Base-by-base conservation (phyloP, 2,888 invertebrate genomes). In the Archips crataeganus region DNA sequence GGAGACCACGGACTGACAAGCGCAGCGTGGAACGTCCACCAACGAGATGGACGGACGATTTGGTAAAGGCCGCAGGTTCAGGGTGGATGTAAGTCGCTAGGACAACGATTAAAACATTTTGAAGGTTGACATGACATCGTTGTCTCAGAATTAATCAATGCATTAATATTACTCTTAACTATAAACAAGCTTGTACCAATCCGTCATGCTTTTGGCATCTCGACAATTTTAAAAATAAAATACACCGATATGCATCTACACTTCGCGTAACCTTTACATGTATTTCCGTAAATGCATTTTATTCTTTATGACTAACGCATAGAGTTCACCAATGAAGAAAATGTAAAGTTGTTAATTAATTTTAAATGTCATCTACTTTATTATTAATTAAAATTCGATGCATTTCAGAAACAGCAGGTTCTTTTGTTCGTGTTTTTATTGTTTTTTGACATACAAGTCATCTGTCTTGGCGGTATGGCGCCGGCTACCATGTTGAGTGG, bases 331-430 rank as follows among this genome's bases (percentile, higher is more conserved):
- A 2, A 54, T 10, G 23, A 15, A 1, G 39, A n/a, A 23, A 0
- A 2, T 59, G 34, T 51, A 15, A 59, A 59, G 63, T 59, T 63
- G 39, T 69, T 54, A 73, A 73, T 70, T 65, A 60, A 65, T 74
- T 54, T 23, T 39, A 51, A 74, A 74, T 69, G 69, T 60, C 70
- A 74, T 60, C 45, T 61, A 74, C 69, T 70, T 69, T 65, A 74
- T 70, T 61, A 23, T 60, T 70, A 74, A 74, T 74, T 74, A 74
- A 74, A 74, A 74, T 69, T 65, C 64, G 49, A 49, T 69, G 69
- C 51, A 74, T 70, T 70, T 73, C 59, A 63, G 51, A 73, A 73
- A 73, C 68, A 54, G 72, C 39, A 15, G 23, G 57, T n/a, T 57
- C 69, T 70, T 74, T 61, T 60, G 65, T 47, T 57, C 2, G 39